phyloP scores from a whole-genome alignment of 1,140 invertebrate genomes.

The Drosophila malerkotliana region DNA sequence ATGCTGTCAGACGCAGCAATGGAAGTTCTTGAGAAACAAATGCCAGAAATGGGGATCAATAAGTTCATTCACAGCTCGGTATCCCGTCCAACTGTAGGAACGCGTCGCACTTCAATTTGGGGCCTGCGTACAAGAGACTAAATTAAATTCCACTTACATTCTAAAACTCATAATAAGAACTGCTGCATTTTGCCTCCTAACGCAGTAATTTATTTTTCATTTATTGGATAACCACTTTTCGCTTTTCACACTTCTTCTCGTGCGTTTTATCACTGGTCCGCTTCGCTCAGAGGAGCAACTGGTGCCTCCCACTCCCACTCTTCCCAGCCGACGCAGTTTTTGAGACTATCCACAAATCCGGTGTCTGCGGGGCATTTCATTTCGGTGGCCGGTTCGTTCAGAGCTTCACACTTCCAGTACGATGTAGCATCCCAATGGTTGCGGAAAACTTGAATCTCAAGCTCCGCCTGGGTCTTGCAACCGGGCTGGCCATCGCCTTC shows the following conservation, averaged over 20 bases:
- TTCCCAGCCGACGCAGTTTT: constrained; percentile 64
- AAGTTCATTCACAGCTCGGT: constrained; percentile 89
- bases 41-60: constrained; percentile 85
- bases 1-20: constrained; percentile 87
- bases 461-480: constrained; percentile 60
- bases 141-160: not conserved
- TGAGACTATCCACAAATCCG: constrained; percentile 63
- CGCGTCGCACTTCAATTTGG: constrained; percentile 94
- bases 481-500: constrained; percentile 59
- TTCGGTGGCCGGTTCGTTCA: constrained; percentile 47
- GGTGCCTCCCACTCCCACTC: constrained; percentile 70
- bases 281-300: constrained; percentile 49
- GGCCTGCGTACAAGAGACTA: constrained; percentile 92
- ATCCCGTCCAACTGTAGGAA: constrained; percentile 94
- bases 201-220: constrained; percentile 49
- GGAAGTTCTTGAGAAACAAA: constrained; percentile 84
- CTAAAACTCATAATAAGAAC: constrained; percentile 11
- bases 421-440: constrained; percentile 68
- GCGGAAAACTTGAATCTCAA: constrained; percentile 53
- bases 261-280: constrained; percentile 39
- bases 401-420: constrained; percentile 64
- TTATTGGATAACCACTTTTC: constrained; percentile 41
- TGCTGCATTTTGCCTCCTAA: constrained; percentile 37
- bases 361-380: constrained; percentile 53
- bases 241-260: constrained; percentile 23